A percentile compares a stretch with the other conserved stretches of the same genome.
Conservation (phyloP, 2,888 invertebrate genomes). For the Aphrophora alni region DNA sequence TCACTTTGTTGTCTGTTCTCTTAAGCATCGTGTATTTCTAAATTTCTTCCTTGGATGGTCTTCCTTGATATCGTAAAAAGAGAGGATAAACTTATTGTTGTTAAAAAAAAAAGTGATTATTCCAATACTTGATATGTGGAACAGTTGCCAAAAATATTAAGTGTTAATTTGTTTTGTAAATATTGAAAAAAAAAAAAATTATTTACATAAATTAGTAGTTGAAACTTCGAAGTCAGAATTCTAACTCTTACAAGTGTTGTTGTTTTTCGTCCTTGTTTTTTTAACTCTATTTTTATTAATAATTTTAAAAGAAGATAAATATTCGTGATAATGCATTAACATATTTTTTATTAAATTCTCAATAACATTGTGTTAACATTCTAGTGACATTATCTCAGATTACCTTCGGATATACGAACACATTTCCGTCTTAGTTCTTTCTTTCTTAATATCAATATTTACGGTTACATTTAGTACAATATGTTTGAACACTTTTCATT, state of each 20-base stretch:
- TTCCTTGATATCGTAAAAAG: not conserved
- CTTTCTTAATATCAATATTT: no score
- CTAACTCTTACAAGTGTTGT: not conserved
- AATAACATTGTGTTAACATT: no score
- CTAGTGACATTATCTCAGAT: no score
- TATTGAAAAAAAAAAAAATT: not conserved
- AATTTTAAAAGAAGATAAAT: no score
- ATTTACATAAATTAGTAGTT: not conserved
- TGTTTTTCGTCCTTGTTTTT: not conserved
- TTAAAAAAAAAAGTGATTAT: not conserved
- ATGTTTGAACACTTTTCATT: no score
- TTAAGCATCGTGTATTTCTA: slow-evolving; percentile 2
- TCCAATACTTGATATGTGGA: not conserved
- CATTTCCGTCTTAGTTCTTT: no score
- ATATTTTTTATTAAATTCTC: no score
- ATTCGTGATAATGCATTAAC: no score
- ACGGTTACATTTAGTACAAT: no score
- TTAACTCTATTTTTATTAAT: not conserved
- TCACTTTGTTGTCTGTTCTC: slow-evolving; percentile 3
- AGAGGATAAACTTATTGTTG: not conserved
- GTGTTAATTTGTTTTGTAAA: not conserved
- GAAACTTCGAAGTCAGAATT: not conserved
- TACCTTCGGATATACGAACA: no score
- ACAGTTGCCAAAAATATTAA: not conserved
- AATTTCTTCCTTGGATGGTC: not conserved